Percentiles rank a stretch among this genome's conserved stretches.
Conservation (phyloP, 1,140 invertebrate genomes). For the Helicoverpa zea region DNA sequence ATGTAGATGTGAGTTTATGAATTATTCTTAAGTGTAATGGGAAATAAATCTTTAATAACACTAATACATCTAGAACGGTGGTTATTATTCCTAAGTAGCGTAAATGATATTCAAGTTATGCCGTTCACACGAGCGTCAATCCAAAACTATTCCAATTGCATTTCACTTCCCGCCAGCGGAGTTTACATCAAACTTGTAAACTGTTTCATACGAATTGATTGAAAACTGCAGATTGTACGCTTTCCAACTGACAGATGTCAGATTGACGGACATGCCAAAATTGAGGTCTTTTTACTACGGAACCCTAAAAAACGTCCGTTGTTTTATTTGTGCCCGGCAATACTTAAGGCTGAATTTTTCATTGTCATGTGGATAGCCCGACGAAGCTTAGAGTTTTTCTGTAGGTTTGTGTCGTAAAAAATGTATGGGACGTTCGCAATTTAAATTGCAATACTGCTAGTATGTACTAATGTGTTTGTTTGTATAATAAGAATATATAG, state of each 20-base stretch:
- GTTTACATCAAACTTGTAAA: no score
- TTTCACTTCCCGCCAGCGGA: no score
- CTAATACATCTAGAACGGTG: no score
- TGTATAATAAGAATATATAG: background rate
- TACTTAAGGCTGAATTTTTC: slow-evolving; percentile 31
- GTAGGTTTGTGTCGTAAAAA: slow-evolving; percentile 12
- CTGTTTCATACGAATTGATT: no score
- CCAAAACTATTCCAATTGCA: no score
- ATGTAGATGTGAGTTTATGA: no score
- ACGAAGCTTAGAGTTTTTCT: slow-evolving; percentile 1
- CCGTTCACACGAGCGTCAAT: no score
- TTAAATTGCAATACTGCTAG: slow-evolving; percentile 3
- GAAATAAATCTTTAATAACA: no score
- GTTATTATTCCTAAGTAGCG: no score
- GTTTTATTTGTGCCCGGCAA: background rate
- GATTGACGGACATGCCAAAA: background rate
- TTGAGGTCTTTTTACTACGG: background rate
- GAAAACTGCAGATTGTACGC: no score
- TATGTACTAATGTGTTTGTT: background rate
- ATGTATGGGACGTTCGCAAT: slow-evolving; percentile 31
- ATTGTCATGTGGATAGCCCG: slow-evolving; percentile 15
- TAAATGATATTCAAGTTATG: no score
- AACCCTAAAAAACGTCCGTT: background rate
- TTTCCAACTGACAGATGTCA: background rate
- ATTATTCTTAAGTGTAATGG: no score